Percentiles rank a stretch among this genome's conserved stretches.
phyloP scores from a whole-genome alignment of 2,888 invertebrate genomes.

The Keiferia lycopersicella region DNA sequence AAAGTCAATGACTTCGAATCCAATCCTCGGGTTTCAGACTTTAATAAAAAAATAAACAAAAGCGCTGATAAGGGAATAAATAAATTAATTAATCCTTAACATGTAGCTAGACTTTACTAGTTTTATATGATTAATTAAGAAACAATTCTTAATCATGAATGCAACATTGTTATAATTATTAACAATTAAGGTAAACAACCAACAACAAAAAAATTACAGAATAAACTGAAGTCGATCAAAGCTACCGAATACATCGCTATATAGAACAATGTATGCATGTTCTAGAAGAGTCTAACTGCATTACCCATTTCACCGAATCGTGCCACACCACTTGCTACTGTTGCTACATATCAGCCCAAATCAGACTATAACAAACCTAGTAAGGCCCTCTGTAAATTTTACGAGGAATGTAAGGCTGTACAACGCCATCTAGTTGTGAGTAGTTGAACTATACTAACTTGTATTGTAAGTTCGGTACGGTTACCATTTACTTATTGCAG shows the following conservation, averaged over 20 bases:
- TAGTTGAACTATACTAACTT: neutral
- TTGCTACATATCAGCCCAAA: neutral
- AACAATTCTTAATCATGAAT: too few relatives aligned
- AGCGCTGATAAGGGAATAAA: neutral
- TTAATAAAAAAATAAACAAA: neutral
- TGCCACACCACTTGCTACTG: neutral
- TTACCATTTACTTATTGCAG: too few relatives aligned
- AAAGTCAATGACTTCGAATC: neutral
- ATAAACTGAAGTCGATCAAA: too few relatives aligned
- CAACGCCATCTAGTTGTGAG: constrained; percentile 21
- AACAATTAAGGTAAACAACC: too few relatives aligned
- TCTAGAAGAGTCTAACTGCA: constrained; percentile 3
- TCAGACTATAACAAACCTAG: neutral
- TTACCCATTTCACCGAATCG: constrained; percentile 13
- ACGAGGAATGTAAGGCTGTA: neutral
- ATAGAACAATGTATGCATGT: neutral
- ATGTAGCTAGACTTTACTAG: too few relatives aligned
- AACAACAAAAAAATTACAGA: too few relatives aligned
- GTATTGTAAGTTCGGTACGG: too few relatives aligned
- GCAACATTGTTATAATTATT: too few relatives aligned
- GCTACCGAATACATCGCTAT: neutral
- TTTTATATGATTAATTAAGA: too few relatives aligned
- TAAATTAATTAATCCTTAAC: too few relatives aligned
- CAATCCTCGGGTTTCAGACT: neutral
- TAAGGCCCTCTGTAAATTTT: constrained; percentile 18